Evolutionary conservation across 92 coral and sea anemone species (phyloP).

Genomic region (Plumapathes pennacea): DNA sequence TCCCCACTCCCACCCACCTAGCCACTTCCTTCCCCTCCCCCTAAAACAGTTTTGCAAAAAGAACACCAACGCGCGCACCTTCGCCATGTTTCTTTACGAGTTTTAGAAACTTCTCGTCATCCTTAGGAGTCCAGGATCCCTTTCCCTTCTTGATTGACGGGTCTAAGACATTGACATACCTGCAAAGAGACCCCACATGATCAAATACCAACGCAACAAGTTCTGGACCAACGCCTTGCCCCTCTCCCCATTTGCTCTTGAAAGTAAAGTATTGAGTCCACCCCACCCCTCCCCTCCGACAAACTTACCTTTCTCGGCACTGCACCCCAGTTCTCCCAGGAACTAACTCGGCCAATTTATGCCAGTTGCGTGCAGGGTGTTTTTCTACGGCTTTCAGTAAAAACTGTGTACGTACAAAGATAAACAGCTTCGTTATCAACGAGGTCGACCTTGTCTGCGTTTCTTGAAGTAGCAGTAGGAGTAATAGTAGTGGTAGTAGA

Average conservation of each 20-base stretch:
- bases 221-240: no score
- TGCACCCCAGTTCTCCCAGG: slow-evolving; percentile 95
- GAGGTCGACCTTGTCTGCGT: no score
- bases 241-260: not conserved
- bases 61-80: no score
- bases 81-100: slow-evolving; percentile 64
- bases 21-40: no score
- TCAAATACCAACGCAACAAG: no score
- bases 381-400: slow-evolving; percentile 52
- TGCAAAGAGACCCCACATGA: slow-evolving; percentile 5
- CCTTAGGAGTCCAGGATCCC: slow-evolving; percentile 65
- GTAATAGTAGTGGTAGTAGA: no score
- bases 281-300: no score
- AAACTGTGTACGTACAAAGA: slow-evolving; percentile 20
- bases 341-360: slow-evolving; percentile 54
- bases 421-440: not conserved
- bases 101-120: slow-evolving; percentile 61
- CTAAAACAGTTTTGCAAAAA: no score
- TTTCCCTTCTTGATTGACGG: slow-evolving; percentile 81
- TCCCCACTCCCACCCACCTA: no score
- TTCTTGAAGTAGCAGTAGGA: no score
- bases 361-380: slow-evolving; percentile 71
- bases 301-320: slow-evolving; percentile 89
- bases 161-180: slow-evolving; percentile 86
- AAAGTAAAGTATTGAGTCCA: no score